Evolutionary conservation across 1,140 invertebrate genomes (phyloP), one percentile per base, ranked within the genome.

Genomic region (Drosophila malerkotliana): DNA sequence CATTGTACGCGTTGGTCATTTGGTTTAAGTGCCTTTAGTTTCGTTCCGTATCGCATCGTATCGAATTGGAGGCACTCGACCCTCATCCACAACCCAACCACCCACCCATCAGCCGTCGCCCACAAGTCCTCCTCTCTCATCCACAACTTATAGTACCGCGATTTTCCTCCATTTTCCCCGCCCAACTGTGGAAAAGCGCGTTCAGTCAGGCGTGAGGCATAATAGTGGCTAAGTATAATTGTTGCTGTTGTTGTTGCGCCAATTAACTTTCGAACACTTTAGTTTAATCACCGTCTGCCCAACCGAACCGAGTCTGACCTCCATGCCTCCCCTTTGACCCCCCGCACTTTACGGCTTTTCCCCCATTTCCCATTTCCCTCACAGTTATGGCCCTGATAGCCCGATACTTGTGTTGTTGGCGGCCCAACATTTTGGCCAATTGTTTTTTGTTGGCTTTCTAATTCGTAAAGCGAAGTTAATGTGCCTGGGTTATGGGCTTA

Each of bases 181-280:
- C 9, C 45, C 30, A 18, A 12, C 41, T n/a, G 5, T 44, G 41
- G 26, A 41, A 77, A 62, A 72, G 68, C 63, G 53, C 62, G 64
- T 72, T 39, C 73, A 87, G 69, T 88, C 56, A 79, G 76, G 72
- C 83, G 83, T 79, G 61, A 63, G 60, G 60, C 83, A 84, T 88
- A 88, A 88, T 82, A 77, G 76, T 68, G 74, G 52, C 63, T 72
- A 77, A 66, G 69, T 68, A 76, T 76, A 56, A 69, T 77, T 76
- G 72, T 76, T 75, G 78, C 57, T 77, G 61, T 67, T 84, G 67
- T 58, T 80, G 56, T 85, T 85, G 66, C 73, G 62, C 71, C 83
- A 88, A 87, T 87, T 87, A 87, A 88, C 83, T 87, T 88, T 82
- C 79, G 77, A 87, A 88, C 83, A 88, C 83, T 87, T 87, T 79